These are phyloP conservation scores for Lamellibrachia luymesi DNA, from an alignment of 1,140 invertebrate genomes.

Conservation along the genomic window DNA sequence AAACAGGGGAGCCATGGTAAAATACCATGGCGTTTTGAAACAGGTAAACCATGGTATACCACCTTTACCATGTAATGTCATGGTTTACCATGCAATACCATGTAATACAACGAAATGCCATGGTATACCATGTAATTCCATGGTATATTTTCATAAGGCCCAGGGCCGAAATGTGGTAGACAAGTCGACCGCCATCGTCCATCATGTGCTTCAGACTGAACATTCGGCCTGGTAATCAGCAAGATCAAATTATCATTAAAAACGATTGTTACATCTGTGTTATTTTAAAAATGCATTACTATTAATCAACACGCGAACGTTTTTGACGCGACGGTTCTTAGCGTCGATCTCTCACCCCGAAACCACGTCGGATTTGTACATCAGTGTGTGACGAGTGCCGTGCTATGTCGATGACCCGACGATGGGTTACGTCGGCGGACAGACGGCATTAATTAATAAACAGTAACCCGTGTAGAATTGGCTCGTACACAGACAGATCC, in stretches of 20 bases:
- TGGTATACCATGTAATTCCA: too few species aligned
- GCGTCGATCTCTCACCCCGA: neutral
- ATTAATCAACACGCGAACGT: neutral
- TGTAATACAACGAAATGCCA: too few species aligned
- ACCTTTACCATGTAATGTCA: too few species aligned
- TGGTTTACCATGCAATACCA: too few species aligned
- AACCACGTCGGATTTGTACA: neutral
- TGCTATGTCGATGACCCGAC: neutral
- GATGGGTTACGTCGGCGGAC: neutral
- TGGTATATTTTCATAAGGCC: too few species aligned
- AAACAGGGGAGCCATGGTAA: too few species aligned
- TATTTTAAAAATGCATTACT: neutral
- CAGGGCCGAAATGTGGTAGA: too few species aligned
- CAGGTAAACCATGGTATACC: too few species aligned
- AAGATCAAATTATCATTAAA: neutral
- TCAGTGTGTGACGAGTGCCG: neutral
- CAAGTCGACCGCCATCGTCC: too few species aligned
- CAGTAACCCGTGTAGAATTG: neutral
- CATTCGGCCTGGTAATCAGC: neutral
- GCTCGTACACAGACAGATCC: neutral
- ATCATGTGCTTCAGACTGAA: too few species aligned
- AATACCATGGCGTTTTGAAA: too few species aligned
- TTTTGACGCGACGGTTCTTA: neutral
- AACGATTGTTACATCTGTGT: neutral
- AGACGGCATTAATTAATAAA: neutral